phyloP scores from a whole-genome alignment of 2,888 invertebrate species.

The Anoplius nigerrimus region DNA sequence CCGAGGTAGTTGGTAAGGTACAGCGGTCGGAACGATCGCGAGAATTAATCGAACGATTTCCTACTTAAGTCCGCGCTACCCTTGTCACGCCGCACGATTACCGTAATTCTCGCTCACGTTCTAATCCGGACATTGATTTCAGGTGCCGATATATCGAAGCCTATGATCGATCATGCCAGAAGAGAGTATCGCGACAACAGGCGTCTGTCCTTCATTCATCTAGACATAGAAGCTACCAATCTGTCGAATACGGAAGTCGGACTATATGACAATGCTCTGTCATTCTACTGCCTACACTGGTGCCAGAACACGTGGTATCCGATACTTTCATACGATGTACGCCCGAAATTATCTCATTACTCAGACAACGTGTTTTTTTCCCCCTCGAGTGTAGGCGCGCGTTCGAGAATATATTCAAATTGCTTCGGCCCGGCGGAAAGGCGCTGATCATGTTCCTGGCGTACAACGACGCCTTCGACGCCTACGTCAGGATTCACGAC shows the following conservation, averaged over 20 bases:
- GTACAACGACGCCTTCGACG: slow-evolving; percentile 82
- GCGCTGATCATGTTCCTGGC: slow-evolving; percentile 83
- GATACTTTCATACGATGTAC: not conserved
- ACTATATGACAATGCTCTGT: slow-evolving; percentile 82
- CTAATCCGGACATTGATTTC: too few species aligned
- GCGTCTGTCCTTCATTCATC: slow-evolving; percentile 72
- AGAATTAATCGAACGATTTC: not conserved
- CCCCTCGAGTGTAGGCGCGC: slow-evolving; percentile 78
- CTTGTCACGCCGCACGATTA: too few species aligned
- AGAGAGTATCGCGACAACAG: slow-evolving; percentile 77
- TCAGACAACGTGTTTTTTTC: too few species aligned
- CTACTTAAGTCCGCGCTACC: not conserved
- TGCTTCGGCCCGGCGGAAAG: slow-evolving; percentile 83
- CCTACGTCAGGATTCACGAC: slow-evolving; percentile 80
- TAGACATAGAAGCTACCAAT: slow-evolving; percentile 79
- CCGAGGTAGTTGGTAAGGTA: slow-evolving; percentile 70
- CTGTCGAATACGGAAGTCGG: slow-evolving; percentile 76
- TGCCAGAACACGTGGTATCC: slow-evolving; percentile 82
- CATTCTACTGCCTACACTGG: slow-evolving; percentile 90
- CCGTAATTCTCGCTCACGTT: not conserved
- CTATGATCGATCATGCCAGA: slow-evolving; percentile 83
- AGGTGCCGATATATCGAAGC: slow-evolving; percentile 83
- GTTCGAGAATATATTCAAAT: slow-evolving; percentile 80
- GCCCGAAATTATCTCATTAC: not conserved
- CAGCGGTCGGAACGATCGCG: not conserved